Evolutionary conservation across 2,113 vertebrate species (phyloP), one percentile per base, ranked within the genome.

Genomic region (Peromyscus maniculatus): DNA sequence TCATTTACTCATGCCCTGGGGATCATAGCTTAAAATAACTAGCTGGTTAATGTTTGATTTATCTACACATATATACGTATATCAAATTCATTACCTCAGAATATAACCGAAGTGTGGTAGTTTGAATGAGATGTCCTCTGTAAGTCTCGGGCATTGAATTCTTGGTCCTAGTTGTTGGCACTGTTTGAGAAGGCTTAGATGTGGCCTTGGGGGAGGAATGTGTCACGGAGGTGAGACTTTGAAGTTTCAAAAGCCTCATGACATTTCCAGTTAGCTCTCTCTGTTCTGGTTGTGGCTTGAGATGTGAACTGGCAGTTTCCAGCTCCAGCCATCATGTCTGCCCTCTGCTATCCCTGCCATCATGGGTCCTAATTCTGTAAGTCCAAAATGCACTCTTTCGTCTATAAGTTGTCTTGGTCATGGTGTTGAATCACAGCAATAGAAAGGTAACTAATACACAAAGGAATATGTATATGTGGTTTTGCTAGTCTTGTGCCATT

Each of bases 21-120:
- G 36, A 91, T 74, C 10, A 3, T 92, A 79, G 22, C 66, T 87
- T 77, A 5, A 90, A 95, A 43, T 67, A 97, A 67, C 43, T 91
- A 88, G 13, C 9, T 55, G 12, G 26, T 71, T 71, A 36, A 26
- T 9, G 31, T 71, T 36, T 88, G 43, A 52, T 71, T 66, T 52
- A 88, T 55, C 33, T 16, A 55, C 31, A 88, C 1, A 55, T 33
- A 33, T 33, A 11, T 49, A 36, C 49, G 9, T 19, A 89, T 31
- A 80, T 91, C 3, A 66, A 93, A 80, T 82, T 49, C 19, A 75
- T 80, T 87, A 43, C 26, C 26, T 49, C 26, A 43, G 39, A 93
- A 94, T 55, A 71, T 43, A 86, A 66, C 15, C 1, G 9, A 43
- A 86, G 7, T 26, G 11, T 59, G 21, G 11, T 64, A 8, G 8